A percentile compares a stretch with the other conserved stretches of the same genome.
phyloP scores from a whole-genome alignment of 2,113 vertebrate genomes.

The Pelecanus crispus region DNA sequence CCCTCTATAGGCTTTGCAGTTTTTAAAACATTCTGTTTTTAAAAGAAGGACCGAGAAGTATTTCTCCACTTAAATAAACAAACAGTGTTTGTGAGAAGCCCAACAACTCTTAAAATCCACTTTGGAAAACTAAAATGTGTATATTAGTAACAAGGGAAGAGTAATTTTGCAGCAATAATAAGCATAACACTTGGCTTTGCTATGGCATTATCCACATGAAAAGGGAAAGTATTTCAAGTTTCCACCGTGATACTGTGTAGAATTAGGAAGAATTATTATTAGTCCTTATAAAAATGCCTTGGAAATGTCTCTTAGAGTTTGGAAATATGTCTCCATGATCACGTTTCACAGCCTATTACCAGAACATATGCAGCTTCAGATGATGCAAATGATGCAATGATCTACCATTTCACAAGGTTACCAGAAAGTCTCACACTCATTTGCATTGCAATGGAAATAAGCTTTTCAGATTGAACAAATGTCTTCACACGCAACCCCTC shows the following conservation, averaged over 20 bases:
- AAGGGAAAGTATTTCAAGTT: background rate
- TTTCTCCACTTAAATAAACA: background rate
- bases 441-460: background rate
- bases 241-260: rapidly evolving
- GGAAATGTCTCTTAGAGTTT: background rate
- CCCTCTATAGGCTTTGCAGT: background rate
- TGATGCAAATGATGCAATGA: background rate
- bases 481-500: background rate
- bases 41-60: background rate
- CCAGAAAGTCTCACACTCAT: background rate
- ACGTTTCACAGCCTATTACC: background rate
- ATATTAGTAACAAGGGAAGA: background rate
- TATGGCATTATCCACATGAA: background rate
- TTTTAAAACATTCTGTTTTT: background rate
- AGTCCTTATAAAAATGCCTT: background rate
- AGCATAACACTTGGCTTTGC: background rate
- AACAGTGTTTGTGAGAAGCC: background rate
- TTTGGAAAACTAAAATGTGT: background rate
- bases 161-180: background rate
- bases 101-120: background rate
- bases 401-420: background rate
- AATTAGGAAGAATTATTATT: background rate
- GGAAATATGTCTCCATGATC: background rate
- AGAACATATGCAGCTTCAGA: background rate
- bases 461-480: background rate